phyloP scores from a whole-genome alignment of 2,797 vertebrate species.

The Lycodopsis pacificus region DNA sequence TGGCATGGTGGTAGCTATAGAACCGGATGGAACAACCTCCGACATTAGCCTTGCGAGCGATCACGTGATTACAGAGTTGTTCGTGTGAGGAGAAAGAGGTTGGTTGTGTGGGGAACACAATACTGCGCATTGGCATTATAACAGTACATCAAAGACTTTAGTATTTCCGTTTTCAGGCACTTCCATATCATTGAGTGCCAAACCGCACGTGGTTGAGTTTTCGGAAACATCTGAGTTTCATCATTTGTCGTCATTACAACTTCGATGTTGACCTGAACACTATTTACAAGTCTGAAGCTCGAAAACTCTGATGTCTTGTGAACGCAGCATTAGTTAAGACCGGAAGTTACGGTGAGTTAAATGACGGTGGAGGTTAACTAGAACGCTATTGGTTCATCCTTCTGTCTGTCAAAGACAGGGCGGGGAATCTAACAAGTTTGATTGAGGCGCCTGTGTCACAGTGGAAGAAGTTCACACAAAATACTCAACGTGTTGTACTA shows the following conservation, averaged over 20 bases:
- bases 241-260: neutral
- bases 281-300: fast-evolving
- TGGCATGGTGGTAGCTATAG: neutral
- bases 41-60: neutral
- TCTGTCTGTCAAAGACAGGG: constrained; percentile 1
- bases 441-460: no score
- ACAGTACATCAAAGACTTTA: neutral
- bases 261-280: neutral
- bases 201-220: no score
- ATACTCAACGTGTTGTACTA: no score
- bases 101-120: neutral
- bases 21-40: neutral
- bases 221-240: neutral
- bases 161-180: neutral
- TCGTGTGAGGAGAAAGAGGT: neutral
- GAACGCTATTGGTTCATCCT: constrained; percentile 37
- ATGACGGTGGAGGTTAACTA: neutral
- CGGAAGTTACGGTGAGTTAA: constrained; percentile 52
- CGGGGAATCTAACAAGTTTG: neutral
- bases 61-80: neutral
- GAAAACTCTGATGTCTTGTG: fast-evolving
- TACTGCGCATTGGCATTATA: neutral
- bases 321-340: constrained; percentile 10
- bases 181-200: neutral
- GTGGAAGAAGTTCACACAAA: no score